Evolutionary conservation across 2,888 invertebrate species (phyloP), one percentile per base, ranked within the genome.

Genomic region (Caenorhabditis drosophilae): DNA sequence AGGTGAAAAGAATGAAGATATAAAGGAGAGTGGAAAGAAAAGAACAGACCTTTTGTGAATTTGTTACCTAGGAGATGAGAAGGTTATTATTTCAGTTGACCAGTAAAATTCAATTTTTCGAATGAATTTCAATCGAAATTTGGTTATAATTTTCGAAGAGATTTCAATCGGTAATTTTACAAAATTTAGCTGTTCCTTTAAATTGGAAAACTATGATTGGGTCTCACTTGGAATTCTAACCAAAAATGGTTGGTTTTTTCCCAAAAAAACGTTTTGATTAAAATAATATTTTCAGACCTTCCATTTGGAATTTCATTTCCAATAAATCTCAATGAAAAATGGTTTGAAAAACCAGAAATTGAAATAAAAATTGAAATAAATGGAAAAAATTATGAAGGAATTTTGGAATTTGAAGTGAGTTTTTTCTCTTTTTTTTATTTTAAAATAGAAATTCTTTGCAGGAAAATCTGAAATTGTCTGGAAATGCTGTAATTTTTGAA

Each of bases 331-430:
- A 23, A 45, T 6, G 53, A 41, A 15, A 6, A 44, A 12, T 53
- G 57, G 53, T 52, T 63, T 18, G 50, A 53, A 27, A 27, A 36
- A 4, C 41, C 56, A n/a, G 63, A 63, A 41, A 27, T 63, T 11
- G 63, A 63, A n/a, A 27, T 63, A 26, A 49, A 53, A 57, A 35
- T 63, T n/a, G 52, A 40, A 16, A 53, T 27, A 38, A 41, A 53
- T 16, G 42, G 44, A 18, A 6, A 15, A 3, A 22, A 20, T 2
- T 63, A 35, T 38, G 53, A 42, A 1, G 63, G 57, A 20, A 57
- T 63, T 41, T 23, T 57, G n/a, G 49, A 44, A 38, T 1, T 9
- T 20, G 36, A 50, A 18, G 41, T 23, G 16, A 27, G 25, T 23
- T 26, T 36, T 6, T n/a, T 20, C 20, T 20, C 18, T 25, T 27